phyloP scores from a whole-genome alignment of 2,888 invertebrate genomes.

The Ormyrus pomaceus region DNA sequence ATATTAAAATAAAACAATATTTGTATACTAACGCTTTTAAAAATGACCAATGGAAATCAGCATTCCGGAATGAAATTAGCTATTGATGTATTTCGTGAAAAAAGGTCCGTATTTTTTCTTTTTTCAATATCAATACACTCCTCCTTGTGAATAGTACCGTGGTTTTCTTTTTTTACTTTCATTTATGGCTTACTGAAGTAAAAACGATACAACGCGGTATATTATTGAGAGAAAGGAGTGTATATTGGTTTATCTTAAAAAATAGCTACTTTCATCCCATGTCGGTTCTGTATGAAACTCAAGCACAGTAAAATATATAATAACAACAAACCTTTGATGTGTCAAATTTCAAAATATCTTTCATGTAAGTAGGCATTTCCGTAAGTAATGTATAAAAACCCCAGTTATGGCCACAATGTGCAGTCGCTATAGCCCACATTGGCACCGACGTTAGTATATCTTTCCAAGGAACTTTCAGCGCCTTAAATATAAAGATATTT shows the following conservation, averaged over 20 bases:
- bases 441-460: slow-evolving; percentile 82
- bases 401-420: slow-evolving; percentile 84
- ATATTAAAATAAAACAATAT: neutral
- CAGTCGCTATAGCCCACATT: slow-evolving; percentile 80
- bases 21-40: neutral
- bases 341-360: slow-evolving; percentile 79
- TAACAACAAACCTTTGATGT: slow-evolving; percentile 76
- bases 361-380: slow-evolving; percentile 84
- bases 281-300: too few relatives aligned
- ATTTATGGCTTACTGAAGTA: too few relatives aligned
- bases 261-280: neutral
- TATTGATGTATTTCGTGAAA: too few relatives aligned
- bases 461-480: slow-evolving; percentile 80
- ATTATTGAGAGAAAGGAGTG: too few relatives aligned
- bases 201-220: too few relatives aligned
- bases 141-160: too few relatives aligned
- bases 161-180: too few relatives aligned
- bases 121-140: too few relatives aligned
- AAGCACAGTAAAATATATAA: too few relatives aligned
- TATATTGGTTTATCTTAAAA: neutral
- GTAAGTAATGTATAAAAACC: slow-evolving; percentile 85
- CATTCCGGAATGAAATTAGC: too few relatives aligned
- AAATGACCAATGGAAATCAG: neutral
- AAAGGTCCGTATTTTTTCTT: too few relatives aligned
- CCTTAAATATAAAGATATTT: slow-evolving; percentile 60